Conservation (phyloP, 2,888 invertebrate species). For the Boloria selene region DNA sequence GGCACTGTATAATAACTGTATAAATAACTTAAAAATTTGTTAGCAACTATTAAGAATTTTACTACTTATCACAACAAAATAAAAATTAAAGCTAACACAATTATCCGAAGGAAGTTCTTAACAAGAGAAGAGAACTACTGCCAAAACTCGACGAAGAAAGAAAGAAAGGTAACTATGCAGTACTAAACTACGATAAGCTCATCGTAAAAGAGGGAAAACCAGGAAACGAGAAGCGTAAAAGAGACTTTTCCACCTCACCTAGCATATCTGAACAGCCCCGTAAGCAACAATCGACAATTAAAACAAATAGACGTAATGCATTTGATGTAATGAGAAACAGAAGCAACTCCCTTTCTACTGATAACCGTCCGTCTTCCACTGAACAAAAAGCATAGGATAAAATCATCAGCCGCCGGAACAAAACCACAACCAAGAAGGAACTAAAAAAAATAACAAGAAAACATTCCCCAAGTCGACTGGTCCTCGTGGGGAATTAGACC, state of each 20-base stretch:
- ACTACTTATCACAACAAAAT: too few relatives aligned
- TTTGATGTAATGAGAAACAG: slow-evolving; percentile 28
- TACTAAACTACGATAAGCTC: slow-evolving; percentile 26
- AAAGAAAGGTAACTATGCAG: slow-evolving; percentile 27
- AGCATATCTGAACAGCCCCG: slow-evolving; percentile 13
- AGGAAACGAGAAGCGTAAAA: slow-evolving; percentile 25
- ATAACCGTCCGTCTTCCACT: not conserved
- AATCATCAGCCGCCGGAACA: slow-evolving; percentile 28
- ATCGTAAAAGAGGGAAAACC: slow-evolving; percentile 21
- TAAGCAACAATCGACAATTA: slow-evolving; percentile 17
- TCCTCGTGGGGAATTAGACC: slow-evolving; percentile 38
- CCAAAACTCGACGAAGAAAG: slow-evolving; percentile 17
- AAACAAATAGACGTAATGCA: slow-evolving; percentile 24
- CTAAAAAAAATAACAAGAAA: slow-evolving; percentile 23
- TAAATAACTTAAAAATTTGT: too few relatives aligned
- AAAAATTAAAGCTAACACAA: too few relatives aligned
- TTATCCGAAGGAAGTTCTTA: slow-evolving; percentile 1
- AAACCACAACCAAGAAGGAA: slow-evolving; percentile 5
- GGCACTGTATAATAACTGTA: too few relatives aligned
- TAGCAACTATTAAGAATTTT: too few relatives aligned
- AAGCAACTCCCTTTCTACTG: slow-evolving; percentile 23
- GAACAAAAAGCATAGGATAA: slow-evolving; percentile 23
- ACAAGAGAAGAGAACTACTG: not conserved
- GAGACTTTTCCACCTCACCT: slow-evolving; percentile 25
- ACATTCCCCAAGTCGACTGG: slow-evolving; percentile 2